Evolutionary conservation across 2,113 vertebrate genomes (phyloP).

Genomic region (Ornithorhynchus anatinus): DNA sequence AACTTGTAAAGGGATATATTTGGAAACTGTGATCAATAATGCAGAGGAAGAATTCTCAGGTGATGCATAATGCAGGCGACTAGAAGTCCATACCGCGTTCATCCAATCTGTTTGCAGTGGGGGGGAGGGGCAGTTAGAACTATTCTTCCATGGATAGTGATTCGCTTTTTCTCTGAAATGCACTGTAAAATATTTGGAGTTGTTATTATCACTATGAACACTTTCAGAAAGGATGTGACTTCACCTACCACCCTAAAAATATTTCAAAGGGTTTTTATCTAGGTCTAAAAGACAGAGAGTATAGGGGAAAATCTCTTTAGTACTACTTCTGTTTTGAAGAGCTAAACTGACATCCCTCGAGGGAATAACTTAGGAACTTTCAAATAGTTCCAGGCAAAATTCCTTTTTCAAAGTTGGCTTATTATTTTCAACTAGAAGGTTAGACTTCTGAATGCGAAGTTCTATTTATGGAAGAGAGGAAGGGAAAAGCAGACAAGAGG

Average conservation of each 20-base stretch:
- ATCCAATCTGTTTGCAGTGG: not conserved
- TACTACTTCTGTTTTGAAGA: slow-evolving; percentile 24
- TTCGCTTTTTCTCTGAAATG: not conserved
- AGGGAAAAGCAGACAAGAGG: too few relatives aligned
- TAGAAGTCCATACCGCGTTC: not conserved
- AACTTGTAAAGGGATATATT: not conserved
- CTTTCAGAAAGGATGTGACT: not conserved
- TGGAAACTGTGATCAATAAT: not conserved
- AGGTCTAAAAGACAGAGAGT: slow-evolving; percentile 2
- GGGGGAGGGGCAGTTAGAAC: not conserved
- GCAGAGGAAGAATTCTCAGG: not conserved
- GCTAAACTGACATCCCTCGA: slow-evolving; percentile 2
- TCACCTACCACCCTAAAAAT: not conserved
- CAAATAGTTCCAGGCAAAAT: not conserved
- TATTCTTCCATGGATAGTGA: not conserved
- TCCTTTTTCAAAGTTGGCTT: not conserved
- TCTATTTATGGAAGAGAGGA: not conserved
- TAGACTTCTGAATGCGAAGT: not conserved
- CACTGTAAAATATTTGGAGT: not conserved
- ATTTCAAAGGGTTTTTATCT: not conserved
- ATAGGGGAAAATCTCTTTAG: not conserved
- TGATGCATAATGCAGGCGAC: not conserved
- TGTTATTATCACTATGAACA: not conserved
- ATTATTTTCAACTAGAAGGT: not conserved
- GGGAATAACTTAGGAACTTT: slow-evolving; percentile 11